Base-by-base conservation (phyloP, 2,113 vertebrate genomes). In the Psittacula cyanocephala region DNA sequence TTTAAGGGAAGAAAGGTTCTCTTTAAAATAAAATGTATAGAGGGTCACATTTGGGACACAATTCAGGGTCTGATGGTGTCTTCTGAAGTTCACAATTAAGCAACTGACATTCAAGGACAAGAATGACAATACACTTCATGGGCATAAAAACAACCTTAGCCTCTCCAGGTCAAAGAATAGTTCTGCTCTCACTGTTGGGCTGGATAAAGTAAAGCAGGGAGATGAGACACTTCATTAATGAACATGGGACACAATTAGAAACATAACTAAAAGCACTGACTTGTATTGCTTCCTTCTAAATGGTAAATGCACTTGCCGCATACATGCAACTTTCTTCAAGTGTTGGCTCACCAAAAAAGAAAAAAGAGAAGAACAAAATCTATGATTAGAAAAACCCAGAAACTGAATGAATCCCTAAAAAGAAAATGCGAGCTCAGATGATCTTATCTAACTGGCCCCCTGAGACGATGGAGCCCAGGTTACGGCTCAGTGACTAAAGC, bases 271-370 rank as follows among this genome's bases (percentile, higher is more conserved):
- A 76, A 72, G 41, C 37, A 70, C n/a, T 19, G 29, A 24, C 37
- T 64, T 50, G 18, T 13, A 47, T 13, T 85, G 27, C 29, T 52
- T 33, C 70, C 47, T 39, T 81, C 80, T 63, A 62, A 68, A 71
- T 24, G 39, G 25, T 1, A 67, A 39, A 44, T 23, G 55, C n/a
- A 17, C 35, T 60, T 39, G 22, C 39, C 0, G 0, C 13, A 44
- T 24, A 52, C 2, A 17, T 14, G 19, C 35, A 76, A 46, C 35
- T 41, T 55, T 35, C 28, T 41, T 71, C 28, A 91, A 71, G 35
- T 24, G 16, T 24, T 1, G 3, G 23, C 16, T 67, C 29, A 52
- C 29, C 31, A 70, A 19, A 70, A 59, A 57, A 62, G 7, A 76
- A 31, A 35, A 80, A 64, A 84, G 27, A 74, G 13, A 81, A 33